These are phyloP conservation scores for Oscheius myriophilus DNA, from an alignment of 2,888 invertebrate species.

Conservation along the genomic window DNA sequence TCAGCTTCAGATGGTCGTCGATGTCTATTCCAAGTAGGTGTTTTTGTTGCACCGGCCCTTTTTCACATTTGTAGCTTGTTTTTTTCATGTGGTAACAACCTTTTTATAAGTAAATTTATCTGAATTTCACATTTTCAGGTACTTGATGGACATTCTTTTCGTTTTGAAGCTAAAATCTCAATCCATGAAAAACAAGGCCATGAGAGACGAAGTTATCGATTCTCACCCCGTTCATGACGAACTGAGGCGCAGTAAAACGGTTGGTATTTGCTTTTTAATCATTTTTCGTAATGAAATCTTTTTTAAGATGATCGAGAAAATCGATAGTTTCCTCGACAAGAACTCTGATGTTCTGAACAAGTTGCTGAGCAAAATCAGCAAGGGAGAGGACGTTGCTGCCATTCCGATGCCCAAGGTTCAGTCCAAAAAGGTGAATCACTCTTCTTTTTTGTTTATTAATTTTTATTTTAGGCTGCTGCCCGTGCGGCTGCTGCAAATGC, in stretches of 20 bases:
- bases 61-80: background rate
- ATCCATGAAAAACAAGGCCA: constrained; percentile 74
- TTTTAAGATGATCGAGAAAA: constrained; percentile 45
- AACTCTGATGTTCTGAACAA: constrained; percentile 43
- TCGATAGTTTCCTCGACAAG: constrained; percentile 40
- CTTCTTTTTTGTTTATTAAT: background rate
- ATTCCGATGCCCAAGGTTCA: constrained; percentile 1
- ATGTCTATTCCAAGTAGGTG: constrained; percentile 52
- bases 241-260: constrained; percentile 80
- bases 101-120: background rate
- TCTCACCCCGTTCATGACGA: constrained; percentile 90
- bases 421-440: constrained; percentile 13
- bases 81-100: background rate
- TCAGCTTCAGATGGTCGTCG: constrained; percentile 43
- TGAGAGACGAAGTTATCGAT: constrained; percentile 74
- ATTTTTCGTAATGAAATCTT: background rate
- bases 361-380: constrained; percentile 31
- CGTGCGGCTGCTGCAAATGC: background rate
- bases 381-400: constrained; percentile 13
- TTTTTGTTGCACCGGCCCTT: background rate
- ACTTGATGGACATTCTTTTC: constrained; percentile 85
- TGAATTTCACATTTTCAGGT: constrained; percentile 78
- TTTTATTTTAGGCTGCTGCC: background rate
- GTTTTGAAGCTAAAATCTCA: constrained; percentile 86
- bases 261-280: background rate